Conservation (phyloP, 2,113 vertebrate species). For the Mormyrus lacerda region DNA sequence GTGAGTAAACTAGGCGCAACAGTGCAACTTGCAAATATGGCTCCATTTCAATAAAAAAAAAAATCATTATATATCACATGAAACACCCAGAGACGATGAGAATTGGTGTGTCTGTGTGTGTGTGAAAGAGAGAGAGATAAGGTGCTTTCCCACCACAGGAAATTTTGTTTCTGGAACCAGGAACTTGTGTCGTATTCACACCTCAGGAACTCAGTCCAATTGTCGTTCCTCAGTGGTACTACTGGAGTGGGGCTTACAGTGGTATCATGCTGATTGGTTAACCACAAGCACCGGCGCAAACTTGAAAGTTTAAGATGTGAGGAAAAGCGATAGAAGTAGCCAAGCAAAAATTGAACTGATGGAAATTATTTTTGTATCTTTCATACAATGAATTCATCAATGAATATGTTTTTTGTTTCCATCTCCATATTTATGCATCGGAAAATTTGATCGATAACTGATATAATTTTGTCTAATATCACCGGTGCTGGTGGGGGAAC, state of each 20-base stretch:
- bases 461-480: neutral
- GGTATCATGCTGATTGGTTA: neutral
- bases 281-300: neutral
- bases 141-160: neutral
- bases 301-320: neutral
- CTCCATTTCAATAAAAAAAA: neutral
- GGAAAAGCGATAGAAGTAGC: neutral
- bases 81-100: neutral
- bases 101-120: neutral
- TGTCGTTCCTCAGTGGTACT: neutral
- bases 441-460: neutral
- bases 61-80: neutral
- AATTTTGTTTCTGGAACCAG: neutral
- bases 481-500: too few species aligned
- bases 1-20: neutral
- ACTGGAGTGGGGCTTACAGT: neutral
- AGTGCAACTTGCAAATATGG: neutral
- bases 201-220: neutral
- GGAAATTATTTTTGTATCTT: neutral
- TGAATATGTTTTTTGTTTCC: neutral
- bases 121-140: neutral
- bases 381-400: neutral
- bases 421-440: neutral
- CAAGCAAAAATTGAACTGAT: neutral
- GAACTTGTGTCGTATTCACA: neutral